phyloP scores from a whole-genome alignment of 2,113 vertebrate species.

The Hypocryptadius cinnamomeus region DNA sequence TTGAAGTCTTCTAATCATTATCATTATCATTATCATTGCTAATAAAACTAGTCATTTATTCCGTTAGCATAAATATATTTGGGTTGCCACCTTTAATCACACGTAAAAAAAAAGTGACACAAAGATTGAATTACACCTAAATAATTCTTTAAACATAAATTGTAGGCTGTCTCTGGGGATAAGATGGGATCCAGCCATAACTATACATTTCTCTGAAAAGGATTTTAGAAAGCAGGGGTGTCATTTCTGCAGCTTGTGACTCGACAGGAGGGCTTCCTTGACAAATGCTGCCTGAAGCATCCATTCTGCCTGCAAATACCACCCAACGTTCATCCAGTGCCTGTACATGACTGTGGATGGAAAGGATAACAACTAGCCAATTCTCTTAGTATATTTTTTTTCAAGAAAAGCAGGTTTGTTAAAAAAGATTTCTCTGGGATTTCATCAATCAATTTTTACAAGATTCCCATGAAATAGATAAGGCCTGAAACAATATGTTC shows the following conservation, averaged over 20 bases:
- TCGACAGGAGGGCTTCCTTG: not conserved
- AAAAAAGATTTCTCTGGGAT: conserved; percentile 44
- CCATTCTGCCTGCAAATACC: not conserved
- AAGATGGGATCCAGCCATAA: not conserved
- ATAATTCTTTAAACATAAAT: not conserved
- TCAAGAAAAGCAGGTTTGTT: not conserved
- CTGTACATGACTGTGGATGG: not conserved
- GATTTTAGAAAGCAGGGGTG: not conserved
- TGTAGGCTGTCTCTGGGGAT: not conserved
- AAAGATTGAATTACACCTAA: not conserved
- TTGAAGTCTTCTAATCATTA: not conserved
- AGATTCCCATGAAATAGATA: conserved; percentile 60
- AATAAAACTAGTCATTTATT: not conserved
- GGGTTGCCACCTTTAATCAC: not conserved
- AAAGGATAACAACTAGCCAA: not conserved
- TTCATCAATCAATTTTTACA: conserved; percentile 63
- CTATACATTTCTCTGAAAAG: not conserved
- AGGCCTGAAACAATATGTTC: conserved; percentile 22
- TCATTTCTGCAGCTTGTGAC: not conserved
- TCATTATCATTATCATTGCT: not conserved
- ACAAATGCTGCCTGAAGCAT: not conserved
- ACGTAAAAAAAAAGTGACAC: fast-evolving
- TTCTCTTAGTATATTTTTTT: not conserved
- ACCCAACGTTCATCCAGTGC: not conserved
- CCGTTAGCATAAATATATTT: not conserved